Evolutionary conservation across 2,113 vertebrate genomes (phyloP).

Genomic region (Esox niger): DNA sequence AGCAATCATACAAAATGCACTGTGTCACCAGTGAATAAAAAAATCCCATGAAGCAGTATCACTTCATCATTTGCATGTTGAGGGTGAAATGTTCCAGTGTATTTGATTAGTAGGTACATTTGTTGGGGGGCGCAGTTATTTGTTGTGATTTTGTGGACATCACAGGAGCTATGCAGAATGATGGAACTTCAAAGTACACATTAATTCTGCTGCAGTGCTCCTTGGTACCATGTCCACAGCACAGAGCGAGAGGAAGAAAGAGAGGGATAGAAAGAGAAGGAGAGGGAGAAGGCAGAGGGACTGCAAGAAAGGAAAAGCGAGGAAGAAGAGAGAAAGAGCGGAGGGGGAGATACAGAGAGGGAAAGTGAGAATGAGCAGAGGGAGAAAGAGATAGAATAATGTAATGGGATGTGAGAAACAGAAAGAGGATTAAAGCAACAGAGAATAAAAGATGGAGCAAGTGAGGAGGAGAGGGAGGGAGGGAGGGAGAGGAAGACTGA

Average conservation of each 20-base stretch:
- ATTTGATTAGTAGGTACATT: background rate
- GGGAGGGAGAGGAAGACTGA: background rate
- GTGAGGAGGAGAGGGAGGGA: slow-evolving; percentile 10
- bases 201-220: background rate
- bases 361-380: slow-evolving; percentile 1
- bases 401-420: background rate
- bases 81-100: background rate
- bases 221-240: background rate
- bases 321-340: background rate
- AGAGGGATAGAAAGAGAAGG: background rate
- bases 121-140: background rate
- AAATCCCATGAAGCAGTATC: no score
- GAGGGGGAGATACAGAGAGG: background rate
- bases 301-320: background rate
- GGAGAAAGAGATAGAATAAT: background rate
- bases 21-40: background rate
- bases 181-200: slow-evolving; percentile 1
- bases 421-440: background rate
- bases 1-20: background rate
- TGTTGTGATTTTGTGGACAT: background rate
- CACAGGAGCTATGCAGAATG: background rate
- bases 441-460: slow-evolving; percentile 9
- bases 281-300: background rate
- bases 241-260: no score
- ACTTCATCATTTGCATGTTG: background rate